phyloP scores from a whole-genome alignment of 2,888 invertebrate species.

The Hirudinaria manillensis region DNA sequence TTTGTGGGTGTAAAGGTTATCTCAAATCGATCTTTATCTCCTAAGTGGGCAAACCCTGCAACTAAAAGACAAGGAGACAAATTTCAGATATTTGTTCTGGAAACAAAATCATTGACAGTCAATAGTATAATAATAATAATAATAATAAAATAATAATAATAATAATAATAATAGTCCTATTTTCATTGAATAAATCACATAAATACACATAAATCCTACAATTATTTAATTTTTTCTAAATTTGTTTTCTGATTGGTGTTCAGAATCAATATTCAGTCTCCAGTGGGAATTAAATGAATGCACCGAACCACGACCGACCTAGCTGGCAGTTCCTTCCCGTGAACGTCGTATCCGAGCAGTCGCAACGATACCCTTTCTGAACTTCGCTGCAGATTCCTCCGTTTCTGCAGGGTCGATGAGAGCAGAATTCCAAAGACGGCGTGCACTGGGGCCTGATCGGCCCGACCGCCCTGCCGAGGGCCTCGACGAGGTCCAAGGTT shows the following conservation, averaged over 20 bases:
- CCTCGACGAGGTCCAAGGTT: constrained; percentile 32
- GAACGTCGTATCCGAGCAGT: constrained; percentile 48
- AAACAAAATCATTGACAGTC: background rate
- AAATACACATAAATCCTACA: no score
- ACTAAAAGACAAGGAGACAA: constrained; percentile 39
- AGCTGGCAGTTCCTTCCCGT: constrained; percentile 41
- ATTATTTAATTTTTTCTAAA: no score
- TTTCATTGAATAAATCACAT: no score
- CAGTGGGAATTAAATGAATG: no score
- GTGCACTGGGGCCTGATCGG: constrained; percentile 39
- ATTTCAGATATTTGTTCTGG: background rate
- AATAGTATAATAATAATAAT: background rate
- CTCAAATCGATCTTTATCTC: constrained; percentile 42
- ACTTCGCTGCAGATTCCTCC: constrained; percentile 46
- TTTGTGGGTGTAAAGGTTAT: constrained; percentile 40
- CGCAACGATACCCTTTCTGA: constrained; percentile 45
- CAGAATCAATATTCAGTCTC: no score
- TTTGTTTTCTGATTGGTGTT: no score
- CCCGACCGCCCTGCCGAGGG: constrained; percentile 34
- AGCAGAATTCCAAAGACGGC: constrained; percentile 38
- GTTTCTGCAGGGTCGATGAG: constrained; percentile 43
- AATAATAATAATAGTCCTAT: no score
- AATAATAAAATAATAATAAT: no score
- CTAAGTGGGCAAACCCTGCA: constrained; percentile 46
- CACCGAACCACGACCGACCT: constrained; percentile 33